Evolutionary conservation across 2,113 vertebrate species (phyloP).

Genomic region (Fregata magnificens): DNA sequence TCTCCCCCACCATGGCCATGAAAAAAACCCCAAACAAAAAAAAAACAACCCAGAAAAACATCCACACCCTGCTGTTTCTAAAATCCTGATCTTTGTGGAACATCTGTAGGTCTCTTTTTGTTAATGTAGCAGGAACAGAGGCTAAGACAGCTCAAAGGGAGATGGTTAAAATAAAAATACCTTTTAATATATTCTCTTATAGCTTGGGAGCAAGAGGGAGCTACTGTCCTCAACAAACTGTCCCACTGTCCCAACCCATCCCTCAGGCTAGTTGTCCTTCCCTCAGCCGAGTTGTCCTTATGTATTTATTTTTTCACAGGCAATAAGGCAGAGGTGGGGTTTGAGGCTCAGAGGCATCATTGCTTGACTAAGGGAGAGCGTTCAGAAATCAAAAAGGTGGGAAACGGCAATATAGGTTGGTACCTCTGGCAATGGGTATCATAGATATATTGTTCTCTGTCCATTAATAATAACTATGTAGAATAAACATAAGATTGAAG

Average conservation of each 20-base stretch:
- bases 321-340: neutral
- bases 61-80: neutral
- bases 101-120: neutral
- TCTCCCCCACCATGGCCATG: accelerated
- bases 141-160: neutral
- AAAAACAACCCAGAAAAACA: neutral
- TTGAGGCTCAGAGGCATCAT: neutral
- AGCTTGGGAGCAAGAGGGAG: neutral
- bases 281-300: neutral
- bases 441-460: neutral
- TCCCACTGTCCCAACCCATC: neutral
- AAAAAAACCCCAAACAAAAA: neutral
- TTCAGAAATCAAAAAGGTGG: neutral
- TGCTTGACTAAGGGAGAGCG: neutral
- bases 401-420: neutral
- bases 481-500: neutral
- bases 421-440: neutral
- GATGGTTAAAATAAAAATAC: neutral
- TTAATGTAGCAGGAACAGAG: neutral
- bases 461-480: neutral
- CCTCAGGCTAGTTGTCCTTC: neutral
- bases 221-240: neutral
- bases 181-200: neutral
- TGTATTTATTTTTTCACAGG: neutral
- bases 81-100: neutral